These are phyloP conservation scores for Melanerpes formicivorus DNA, from an alignment of 2,113 vertebrate species.

Conservation along the genomic window DNA sequence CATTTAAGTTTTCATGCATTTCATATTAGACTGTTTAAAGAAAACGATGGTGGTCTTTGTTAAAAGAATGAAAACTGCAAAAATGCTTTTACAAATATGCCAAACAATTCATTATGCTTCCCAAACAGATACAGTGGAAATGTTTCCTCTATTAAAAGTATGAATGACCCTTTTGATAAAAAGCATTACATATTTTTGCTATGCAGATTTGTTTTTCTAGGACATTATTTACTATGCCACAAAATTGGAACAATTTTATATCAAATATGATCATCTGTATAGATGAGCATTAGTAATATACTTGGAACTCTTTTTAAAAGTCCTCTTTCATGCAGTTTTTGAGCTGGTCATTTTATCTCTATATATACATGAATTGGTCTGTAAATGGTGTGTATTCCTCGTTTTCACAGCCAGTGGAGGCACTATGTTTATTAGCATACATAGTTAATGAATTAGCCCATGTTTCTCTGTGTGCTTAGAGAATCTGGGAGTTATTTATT, in stretches of 20 bases:
- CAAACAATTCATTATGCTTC: neutral
- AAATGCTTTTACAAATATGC: neutral
- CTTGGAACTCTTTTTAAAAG: neutral
- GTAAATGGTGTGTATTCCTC: neutral
- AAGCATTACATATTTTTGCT: neutral
- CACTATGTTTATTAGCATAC: neutral
- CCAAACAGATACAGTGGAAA: neutral
- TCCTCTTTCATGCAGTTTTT: neutral
- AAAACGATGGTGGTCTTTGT: neutral
- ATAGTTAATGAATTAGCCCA: neutral
- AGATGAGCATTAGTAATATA: neutral
- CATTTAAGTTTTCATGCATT: neutral
- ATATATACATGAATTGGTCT: neutral
- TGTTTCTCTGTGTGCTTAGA: neutral
- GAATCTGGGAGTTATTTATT: neutral
- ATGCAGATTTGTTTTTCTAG: neutral
- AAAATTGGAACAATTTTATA: neutral
- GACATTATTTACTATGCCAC: neutral
- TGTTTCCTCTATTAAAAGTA: neutral
- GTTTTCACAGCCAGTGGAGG: neutral
- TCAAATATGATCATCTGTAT: neutral
- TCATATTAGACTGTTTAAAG: neutral
- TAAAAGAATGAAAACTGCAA: neutral
- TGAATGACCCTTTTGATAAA: neutral
- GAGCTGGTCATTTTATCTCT: neutral